Evolutionary conservation across 2,888 invertebrate species (phyloP).

Genomic region (Eremobia ochroleuca): DNA sequence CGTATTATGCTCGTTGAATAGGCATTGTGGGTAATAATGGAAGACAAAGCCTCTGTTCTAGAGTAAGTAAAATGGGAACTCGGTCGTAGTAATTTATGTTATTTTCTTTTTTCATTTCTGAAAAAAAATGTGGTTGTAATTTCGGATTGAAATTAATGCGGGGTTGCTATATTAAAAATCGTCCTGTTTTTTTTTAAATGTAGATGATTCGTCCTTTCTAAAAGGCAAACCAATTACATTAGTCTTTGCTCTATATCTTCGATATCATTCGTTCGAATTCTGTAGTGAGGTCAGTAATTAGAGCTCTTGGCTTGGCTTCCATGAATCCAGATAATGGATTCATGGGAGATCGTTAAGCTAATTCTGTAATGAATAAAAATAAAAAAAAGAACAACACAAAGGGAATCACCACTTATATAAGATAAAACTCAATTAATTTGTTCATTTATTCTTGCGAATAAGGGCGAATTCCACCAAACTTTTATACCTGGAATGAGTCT

Average conservation of each 20-base stretch:
- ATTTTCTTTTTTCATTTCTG: constrained; percentile 16
- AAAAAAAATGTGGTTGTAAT: constrained; percentile 15
- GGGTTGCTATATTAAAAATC: not conserved
- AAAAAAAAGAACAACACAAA: too few relatives aligned
- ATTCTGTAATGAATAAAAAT: too few relatives aligned
- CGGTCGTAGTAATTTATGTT: constrained; percentile 40
- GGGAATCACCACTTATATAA: too few relatives aligned
- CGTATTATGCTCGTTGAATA: constrained; percentile 74
- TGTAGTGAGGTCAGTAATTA: too few relatives aligned
- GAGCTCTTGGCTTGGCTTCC: too few relatives aligned
- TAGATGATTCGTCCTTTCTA: accelerated
- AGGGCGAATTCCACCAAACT: too few relatives aligned
- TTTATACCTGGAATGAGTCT: too few relatives aligned
- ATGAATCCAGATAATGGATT: too few relatives aligned
- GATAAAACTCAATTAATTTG: too few relatives aligned
- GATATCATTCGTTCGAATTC: too few relatives aligned
- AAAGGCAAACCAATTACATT: not conserved
- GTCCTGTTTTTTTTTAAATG: not conserved
- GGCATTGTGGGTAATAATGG: constrained; percentile 63
- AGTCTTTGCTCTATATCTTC: not conserved
- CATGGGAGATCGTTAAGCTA: too few relatives aligned
- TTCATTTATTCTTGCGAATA: too few relatives aligned
- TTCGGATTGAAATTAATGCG: constrained; percentile 28
- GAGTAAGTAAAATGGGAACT: constrained; percentile 41
- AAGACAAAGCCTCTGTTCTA: constrained; percentile 51